Evolutionary conservation across 2,113 vertebrate species (phyloP).

Genomic region (Platichthys stellatus): DNA sequence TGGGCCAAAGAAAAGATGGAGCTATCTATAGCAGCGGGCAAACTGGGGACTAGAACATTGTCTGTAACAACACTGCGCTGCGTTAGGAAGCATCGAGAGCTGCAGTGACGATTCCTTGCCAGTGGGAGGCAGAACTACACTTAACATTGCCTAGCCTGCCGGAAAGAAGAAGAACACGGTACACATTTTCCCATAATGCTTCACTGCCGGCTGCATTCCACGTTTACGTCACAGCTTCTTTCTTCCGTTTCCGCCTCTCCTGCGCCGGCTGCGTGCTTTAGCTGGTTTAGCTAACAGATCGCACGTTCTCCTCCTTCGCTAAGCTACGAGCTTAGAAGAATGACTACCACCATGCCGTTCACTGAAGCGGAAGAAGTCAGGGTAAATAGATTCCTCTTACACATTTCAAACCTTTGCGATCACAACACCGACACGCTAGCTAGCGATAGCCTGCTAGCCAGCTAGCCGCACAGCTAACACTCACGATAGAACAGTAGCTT

Average conservation of each 20-base stretch:
- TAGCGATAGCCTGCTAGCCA: constrained; percentile 3
- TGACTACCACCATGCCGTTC: constrained; percentile 68
- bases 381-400: neutral
- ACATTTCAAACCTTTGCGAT: neutral
- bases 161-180: too few species aligned
- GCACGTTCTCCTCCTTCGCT: neutral
- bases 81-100: too few species aligned
- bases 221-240: neutral
- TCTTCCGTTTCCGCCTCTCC: constrained; percentile 47
- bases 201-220: neutral
- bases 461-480: constrained; percentile 3
- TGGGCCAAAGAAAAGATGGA: too few species aligned
- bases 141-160: too few species aligned
- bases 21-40: too few species aligned
- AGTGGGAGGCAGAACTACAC: too few species aligned
- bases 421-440: neutral
- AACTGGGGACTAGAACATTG: too few species aligned
- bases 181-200: neutral
- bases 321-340: neutral
- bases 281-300: constrained; percentile 15
- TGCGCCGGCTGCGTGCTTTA: constrained; percentile 69
- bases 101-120: too few species aligned
- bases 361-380: constrained; percentile 74
- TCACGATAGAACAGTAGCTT: neutral
- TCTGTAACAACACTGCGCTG: too few species aligned